Evolutionary conservation across 1,140 invertebrate species (phyloP).

Genomic region (Calosoma granatense): DNA sequence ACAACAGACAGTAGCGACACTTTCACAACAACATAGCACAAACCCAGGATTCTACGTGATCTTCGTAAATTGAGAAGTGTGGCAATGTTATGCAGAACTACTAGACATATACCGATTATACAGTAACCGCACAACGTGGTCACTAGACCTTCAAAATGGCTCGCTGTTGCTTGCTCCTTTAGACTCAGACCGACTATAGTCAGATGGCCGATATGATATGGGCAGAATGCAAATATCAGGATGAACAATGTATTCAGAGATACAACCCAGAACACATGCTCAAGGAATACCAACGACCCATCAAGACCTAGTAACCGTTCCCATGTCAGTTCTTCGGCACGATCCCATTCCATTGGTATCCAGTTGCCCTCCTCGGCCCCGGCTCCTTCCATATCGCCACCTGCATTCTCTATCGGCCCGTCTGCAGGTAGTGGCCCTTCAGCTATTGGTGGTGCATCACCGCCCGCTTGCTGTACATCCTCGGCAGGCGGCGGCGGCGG

Average conservation of each 20-base stretch:
- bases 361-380: constrained; percentile 86
- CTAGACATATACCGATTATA: constrained; percentile 73
- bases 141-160: constrained; percentile 86
- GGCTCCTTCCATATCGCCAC: constrained; percentile 35
- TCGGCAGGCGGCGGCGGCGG: constrained; percentile 12
- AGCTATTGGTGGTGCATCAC: constrained; percentile 21
- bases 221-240: constrained; percentile 87
- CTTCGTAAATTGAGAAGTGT: constrained; percentile 64
- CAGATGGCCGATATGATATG: constrained; percentile 89
- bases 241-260: constrained; percentile 96
- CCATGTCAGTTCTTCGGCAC: constrained; percentile 97
- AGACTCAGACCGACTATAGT: constrained; percentile 67
- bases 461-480: constrained; percentile 22
- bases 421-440: constrained; percentile 20
- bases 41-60: constrained; percentile 77
- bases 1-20: constrained; percentile 84
- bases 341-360: constrained; percentile 98
- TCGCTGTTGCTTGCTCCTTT: constrained; percentile 57
- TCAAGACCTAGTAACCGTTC: constrained; percentile 91
- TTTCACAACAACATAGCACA: constrained; percentile 97
- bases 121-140: constrained; percentile 92
- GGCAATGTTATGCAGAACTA: constrained; percentile 71
- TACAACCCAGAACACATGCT: constrained; percentile 99
- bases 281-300: constrained; percentile 92
- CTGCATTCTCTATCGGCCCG: constrained; percentile 37